phyloP scores from a whole-genome alignment of 2,888 invertebrate species.

The Drosophila phalerata region DNA sequence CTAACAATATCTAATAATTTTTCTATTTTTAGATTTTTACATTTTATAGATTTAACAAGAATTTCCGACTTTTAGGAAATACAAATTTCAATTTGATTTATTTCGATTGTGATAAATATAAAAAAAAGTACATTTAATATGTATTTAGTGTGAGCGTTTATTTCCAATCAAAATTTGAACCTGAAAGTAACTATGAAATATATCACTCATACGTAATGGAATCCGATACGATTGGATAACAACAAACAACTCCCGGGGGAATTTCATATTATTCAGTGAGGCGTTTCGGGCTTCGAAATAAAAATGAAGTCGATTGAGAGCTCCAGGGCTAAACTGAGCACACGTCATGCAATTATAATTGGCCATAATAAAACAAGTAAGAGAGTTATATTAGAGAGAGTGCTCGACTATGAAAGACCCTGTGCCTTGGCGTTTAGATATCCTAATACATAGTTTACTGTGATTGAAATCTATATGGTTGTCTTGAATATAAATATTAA shows the following conservation, averaged over 20 bases:
- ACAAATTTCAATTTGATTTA: not conserved
- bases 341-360: slow-evolving; percentile 34
- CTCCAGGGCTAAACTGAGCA: slow-evolving; percentile 25
- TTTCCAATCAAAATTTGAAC: not conserved
- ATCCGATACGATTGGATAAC: slow-evolving; percentile 13
- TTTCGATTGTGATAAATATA: not conserved
- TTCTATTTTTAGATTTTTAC: not conserved
- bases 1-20: too few relatives aligned
- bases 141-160: not conserved
- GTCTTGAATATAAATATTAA: too few relatives aligned
- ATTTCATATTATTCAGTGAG: slow-evolving; percentile 9
- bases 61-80: not conserved
- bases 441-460: too few relatives aligned
- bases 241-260: slow-evolving; percentile 1
- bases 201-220: slow-evolving; percentile 10
- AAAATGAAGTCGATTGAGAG: not conserved
- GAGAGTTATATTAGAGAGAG: not conserved
- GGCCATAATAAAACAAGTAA: slow-evolving; percentile 25
- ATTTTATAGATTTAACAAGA: not conserved
- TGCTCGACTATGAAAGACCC: not conserved
- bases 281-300: not conserved
- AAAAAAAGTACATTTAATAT: not conserved
- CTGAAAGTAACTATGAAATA: not conserved
- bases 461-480: too few relatives aligned
- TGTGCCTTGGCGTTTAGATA: not conserved